Percentiles rank a stretch among this genome's conserved stretches.
Evolutionary conservation across 23 tunicate genomes (phyloP).

Genomic region (Oikopleura albicans): DNA sequence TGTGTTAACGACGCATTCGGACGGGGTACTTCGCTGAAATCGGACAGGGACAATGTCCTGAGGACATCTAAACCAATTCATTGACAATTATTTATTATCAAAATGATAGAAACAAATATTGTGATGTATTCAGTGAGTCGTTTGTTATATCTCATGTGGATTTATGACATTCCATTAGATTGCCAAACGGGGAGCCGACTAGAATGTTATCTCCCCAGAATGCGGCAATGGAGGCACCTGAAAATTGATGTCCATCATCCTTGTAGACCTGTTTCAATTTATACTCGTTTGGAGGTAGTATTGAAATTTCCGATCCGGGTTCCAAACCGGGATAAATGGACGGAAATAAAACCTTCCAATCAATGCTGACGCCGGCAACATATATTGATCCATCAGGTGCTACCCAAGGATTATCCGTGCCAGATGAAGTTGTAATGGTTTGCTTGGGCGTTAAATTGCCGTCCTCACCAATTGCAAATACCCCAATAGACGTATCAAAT

Average conservation of each 20-base stretch:
- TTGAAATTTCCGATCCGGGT: not conserved
- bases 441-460: not conserved
- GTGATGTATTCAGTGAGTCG: no score
- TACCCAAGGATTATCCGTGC: not conserved
- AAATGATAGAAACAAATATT: no score
- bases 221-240: not conserved
- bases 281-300: not conserved
- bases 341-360: no score
- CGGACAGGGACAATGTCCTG: no score
- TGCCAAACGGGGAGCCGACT: not conserved
- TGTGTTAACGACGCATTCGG: no score
- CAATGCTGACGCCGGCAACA: not conserved
- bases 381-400: constrained; percentile 13
- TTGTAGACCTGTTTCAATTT: not conserved
- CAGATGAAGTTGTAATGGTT: not conserved
- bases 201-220: not conserved
- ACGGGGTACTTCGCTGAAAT: no score
- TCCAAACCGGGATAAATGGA: no score
- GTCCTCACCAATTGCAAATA: not conserved
- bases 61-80: no score
- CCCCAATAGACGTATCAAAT: not conserved
- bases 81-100: no score
- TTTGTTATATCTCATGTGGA: no score
- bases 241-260: not conserved
- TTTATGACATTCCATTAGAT: not conserved